Base-by-base conservation (phyloP, 2,113 vertebrate genomes). In the Verasper variegatus region DNA sequence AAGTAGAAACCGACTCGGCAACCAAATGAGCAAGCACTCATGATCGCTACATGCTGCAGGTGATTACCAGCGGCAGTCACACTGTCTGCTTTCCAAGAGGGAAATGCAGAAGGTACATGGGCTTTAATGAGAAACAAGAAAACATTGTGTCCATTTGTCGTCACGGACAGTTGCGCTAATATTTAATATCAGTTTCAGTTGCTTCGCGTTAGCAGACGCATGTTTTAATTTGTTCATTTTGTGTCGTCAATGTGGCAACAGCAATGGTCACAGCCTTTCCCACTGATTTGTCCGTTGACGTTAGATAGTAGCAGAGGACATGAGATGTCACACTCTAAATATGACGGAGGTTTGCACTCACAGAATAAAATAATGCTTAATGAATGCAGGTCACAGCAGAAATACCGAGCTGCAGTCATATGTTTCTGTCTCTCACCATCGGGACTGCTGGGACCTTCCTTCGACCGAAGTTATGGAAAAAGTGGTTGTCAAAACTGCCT, bases 241-340 rank as follows among this genome's bases (percentile, higher is more conserved):
- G 13, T 42, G 13, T 26, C 10, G 5, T 65, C 11, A 70, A 55
- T 17, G n/a, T 8, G 49, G 52, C 57, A 56, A 27, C 49, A 75
- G 24, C 42, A 24, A 31, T 11, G 37, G 78, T 60, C 71, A 75
- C 6, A 0, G 81, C 59, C 59, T 62, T 75, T 40, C 65, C 59
- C 20, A 40, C 71, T 71, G 42, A 73, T 80, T 80, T 66, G 68
- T 80, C 54, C 47, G 59, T 18, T 66, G 47, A 74, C 58, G 55
- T 35, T 40, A 58, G 37, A 75, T 71, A 35, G 78, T 14, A 51
- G 78, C 51, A 74, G 20, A 54, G 57, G 68, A 78, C 88, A 90
- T 81, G 60, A 82, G 63, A 76, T 75, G 75, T 82, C 82, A 84
- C 76, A 83, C 52, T 74, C 60, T 86, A 60, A 87, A 87, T 80